Percentiles rank a stretch among this genome's conserved stretches.
These are phyloP conservation scores for Cheilosia pagana DNA, from an alignment of 2,888 invertebrate genomes.

Conservation along the genomic window DNA sequence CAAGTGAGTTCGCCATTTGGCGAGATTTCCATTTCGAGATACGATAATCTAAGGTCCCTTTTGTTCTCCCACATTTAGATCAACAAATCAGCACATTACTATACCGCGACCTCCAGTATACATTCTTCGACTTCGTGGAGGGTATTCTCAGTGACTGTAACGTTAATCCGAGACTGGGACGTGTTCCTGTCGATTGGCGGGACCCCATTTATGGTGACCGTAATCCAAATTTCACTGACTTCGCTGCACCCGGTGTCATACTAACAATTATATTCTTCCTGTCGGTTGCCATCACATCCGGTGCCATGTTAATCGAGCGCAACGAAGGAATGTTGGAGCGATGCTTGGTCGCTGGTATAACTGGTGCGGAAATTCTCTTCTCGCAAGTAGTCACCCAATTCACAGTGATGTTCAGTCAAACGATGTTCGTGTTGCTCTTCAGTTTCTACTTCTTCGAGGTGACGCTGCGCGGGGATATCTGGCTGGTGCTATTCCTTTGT, in stretches of 20 bases:
- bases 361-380: constrained; percentile 91
- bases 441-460: constrained; percentile 91
- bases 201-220: constrained; percentile 90
- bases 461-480: constrained; percentile 90
- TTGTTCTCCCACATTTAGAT: constrained; percentile 85
- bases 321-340: constrained; percentile 96
- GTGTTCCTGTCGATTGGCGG: constrained; percentile 85
- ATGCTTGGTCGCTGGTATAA: constrained; percentile 93
- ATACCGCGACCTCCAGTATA: constrained; percentile 88
- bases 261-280: constrained; percentile 96
- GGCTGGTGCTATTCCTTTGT: constrained; percentile 90
- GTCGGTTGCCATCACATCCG: constrained; percentile 95
- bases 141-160: constrained; percentile 87
- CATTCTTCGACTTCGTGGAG: constrained; percentile 89
- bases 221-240: constrained; percentile 95
- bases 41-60: neutral
- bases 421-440: constrained; percentile 90
- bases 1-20: constrained; percentile 87
- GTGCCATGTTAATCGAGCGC: constrained; percentile 93
- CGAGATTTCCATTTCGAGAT: neutral
- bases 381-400: constrained; percentile 95
- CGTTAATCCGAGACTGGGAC: constrained; percentile 86
- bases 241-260: constrained; percentile 96
- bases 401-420: constrained; percentile 93
- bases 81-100: constrained; percentile 94